Percentiles rank a stretch among this genome's conserved stretches.
phyloP scores from a whole-genome alignment of 1,140 invertebrate genomes.

The Zaprionus taronus region DNA sequence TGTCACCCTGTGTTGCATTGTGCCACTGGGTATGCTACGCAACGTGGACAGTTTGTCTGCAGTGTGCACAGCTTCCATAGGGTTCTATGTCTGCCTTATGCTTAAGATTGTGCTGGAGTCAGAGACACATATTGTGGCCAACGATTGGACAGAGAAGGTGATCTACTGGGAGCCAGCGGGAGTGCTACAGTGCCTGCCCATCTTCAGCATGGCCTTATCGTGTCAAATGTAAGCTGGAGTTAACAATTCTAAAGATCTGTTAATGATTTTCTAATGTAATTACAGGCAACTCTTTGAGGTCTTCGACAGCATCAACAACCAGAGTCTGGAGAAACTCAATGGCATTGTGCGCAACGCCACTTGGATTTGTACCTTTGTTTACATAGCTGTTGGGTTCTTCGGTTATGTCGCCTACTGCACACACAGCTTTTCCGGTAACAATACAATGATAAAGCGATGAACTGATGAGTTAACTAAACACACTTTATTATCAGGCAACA shows the following conservation, averaged over 20 bases:
- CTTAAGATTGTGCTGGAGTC: conserved; percentile 93
- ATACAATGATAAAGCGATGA: not conserved
- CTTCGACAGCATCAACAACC: conserved; percentile 95
- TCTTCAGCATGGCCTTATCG: conserved; percentile 97
- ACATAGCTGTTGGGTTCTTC: conserved; percentile 95
- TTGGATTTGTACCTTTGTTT: conserved; percentile 95
- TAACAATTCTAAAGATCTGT: not conserved
- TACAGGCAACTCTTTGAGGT: conserved; percentile 96
- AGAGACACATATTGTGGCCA: conserved; percentile 88
- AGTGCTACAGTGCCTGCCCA: conserved; percentile 95
- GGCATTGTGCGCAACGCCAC: conserved; percentile 93
- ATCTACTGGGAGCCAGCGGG: conserved; percentile 94
- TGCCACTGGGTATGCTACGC: conserved; percentile 95
- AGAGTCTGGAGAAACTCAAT: conserved; percentile 95
- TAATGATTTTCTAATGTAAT: not conserved
- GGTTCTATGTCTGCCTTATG: conserved; percentile 95
- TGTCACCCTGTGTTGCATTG: conserved; percentile 93
- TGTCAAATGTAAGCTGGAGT: conserved; percentile 93
- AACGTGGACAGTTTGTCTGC: conserved; percentile 96
- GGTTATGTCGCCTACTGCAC: conserved; percentile 97
- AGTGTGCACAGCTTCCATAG: conserved; percentile 94
- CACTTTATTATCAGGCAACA: conserved; percentile 89
- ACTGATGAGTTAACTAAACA: not conserved
- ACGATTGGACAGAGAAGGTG: conserved; percentile 91
- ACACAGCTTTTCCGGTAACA: conserved; percentile 92